phyloP scores from a whole-genome alignment of 2,113 vertebrate genomes.

The Stigmatopora nigra region DNA sequence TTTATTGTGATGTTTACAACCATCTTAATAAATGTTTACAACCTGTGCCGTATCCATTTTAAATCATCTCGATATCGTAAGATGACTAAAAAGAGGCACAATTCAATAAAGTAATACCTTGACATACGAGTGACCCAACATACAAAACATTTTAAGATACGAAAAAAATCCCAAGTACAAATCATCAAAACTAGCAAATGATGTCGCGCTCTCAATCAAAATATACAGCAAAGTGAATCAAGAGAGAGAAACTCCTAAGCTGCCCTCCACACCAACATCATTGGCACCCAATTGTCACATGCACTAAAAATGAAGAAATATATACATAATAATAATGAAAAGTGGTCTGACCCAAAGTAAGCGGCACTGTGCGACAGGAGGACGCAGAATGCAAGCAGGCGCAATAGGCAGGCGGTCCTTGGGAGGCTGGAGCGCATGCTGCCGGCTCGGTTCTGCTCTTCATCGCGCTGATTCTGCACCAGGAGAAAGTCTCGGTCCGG shows the following conservation, averaged over 20 bases:
- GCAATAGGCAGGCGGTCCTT: constrained; percentile 73
- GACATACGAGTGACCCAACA: no score
- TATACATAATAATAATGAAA: neutral
- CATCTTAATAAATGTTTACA: no score
- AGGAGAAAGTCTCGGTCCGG: constrained; percentile 63
- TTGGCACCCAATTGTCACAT: constrained; percentile 13
- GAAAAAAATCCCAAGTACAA: no score
- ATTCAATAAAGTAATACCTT: no score
- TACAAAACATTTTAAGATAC: no score
- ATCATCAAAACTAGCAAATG: neutral
- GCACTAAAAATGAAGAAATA: constrained; percentile 14
- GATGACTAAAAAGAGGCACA: no score
- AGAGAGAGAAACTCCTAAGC: neutral
- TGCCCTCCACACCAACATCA: neutral
- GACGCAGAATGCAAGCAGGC: constrained; percentile 73
- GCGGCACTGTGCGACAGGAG: constrained; percentile 74
- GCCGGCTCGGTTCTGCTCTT: constrained; percentile 76
- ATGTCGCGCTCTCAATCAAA: neutral
- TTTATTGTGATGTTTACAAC: no score
- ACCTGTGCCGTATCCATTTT: no score
- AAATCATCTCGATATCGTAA: no score
- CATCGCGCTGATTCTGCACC: constrained; percentile 74
- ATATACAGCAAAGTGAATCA: neutral
- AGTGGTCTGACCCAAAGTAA: constrained; percentile 87
- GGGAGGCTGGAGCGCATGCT: constrained; percentile 82